Conservation (phyloP, 2,888 invertebrate species). For the Sabatieria punctata region DNA sequence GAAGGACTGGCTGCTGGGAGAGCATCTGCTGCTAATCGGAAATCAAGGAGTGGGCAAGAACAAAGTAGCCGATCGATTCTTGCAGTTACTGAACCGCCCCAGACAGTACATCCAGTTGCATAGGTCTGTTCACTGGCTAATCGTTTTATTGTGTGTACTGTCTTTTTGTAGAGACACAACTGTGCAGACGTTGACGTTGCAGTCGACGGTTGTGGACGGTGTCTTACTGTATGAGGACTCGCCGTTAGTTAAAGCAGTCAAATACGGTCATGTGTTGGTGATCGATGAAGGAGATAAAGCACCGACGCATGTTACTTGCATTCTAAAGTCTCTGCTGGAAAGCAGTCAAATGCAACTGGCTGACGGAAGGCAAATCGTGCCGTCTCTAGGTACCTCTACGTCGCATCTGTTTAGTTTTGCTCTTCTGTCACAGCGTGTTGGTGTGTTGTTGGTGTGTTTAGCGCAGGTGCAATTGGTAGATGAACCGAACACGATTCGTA, state of each 20-base stretch:
- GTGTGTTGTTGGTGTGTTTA: too few relatives aligned
- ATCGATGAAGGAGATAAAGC: slow-evolving; percentile 96
- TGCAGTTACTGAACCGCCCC: slow-evolving; percentile 69
- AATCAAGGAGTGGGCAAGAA: slow-evolving; percentile 97
- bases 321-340: slow-evolving; percentile 84
- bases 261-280: slow-evolving; percentile 68
- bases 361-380: slow-evolving; percentile 72
- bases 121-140: too few relatives aligned
- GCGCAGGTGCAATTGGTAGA: too few relatives aligned
- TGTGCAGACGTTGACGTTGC: slow-evolving; percentile 74
- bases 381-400: slow-evolving; percentile 51
- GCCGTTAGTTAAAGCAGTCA: slow-evolving; percentile 67
- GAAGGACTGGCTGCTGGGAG: slow-evolving; percentile 72
- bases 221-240: slow-evolving; percentile 81
- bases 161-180: slow-evolving; percentile 59
- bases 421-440: too few relatives aligned
- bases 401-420: not conserved
- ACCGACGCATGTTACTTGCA: slow-evolving; percentile 87
- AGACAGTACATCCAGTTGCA: slow-evolving; percentile 86
- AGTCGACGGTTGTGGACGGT: slow-evolving; percentile 74
- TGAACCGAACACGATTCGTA: slow-evolving; percentile 43
- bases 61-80: slow-evolving; percentile 73
- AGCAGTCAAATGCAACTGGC: slow-evolving; percentile 85
- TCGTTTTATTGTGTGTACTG: too few relatives aligned
- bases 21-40: slow-evolving; percentile 81